Conservation (phyloP, 2,888 invertebrate genomes). For the Auanema sp. region DNA sequence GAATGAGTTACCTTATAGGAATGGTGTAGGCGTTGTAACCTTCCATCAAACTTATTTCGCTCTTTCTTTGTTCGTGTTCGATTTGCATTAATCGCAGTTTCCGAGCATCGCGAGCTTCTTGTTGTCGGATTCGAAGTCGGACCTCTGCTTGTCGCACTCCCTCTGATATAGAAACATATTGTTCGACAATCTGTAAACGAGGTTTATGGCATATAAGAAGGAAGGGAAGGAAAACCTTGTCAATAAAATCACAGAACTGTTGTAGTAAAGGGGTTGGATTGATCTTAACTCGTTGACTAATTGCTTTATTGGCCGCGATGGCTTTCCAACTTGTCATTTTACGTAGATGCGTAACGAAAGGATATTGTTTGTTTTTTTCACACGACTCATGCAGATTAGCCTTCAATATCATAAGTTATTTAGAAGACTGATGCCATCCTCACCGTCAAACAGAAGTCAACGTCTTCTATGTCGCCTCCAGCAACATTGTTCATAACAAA, state of each 20-base stretch:
- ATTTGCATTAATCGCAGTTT: slow-evolving; percentile 32
- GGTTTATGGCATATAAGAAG: background rate
- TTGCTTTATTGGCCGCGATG: too few relatives aligned
- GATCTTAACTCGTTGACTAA: too few relatives aligned
- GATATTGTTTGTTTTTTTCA: slow-evolving; percentile 8
- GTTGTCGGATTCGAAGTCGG: slow-evolving; percentile 26
- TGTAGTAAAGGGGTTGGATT: background rate
- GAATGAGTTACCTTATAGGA: background rate
- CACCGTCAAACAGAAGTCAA: slow-evolving; percentile 35
- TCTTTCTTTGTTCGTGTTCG: slow-evolving; percentile 32
- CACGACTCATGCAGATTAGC: slow-evolving; percentile 13
- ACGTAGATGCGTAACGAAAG: slow-evolving; percentile 17
- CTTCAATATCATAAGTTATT: background rate
- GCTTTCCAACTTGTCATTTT: background rate
- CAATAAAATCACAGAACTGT: background rate
- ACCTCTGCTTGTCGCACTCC: slow-evolving; percentile 33
- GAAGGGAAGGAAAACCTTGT: background rate
- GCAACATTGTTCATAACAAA: slow-evolving; percentile 55
- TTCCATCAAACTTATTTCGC: slow-evolving; percentile 29
- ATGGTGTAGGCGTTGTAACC: slow-evolving; percentile 8
- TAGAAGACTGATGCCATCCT: background rate
- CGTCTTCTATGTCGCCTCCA: slow-evolving; percentile 35
- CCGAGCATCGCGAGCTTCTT: slow-evolving; percentile 31
- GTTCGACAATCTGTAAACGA: slow-evolving; percentile 30
- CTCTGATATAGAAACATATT: slow-evolving; percentile 35